Base-by-base conservation (phyloP, 2,888 invertebrate genomes). In the Sturmia bella region DNA sequence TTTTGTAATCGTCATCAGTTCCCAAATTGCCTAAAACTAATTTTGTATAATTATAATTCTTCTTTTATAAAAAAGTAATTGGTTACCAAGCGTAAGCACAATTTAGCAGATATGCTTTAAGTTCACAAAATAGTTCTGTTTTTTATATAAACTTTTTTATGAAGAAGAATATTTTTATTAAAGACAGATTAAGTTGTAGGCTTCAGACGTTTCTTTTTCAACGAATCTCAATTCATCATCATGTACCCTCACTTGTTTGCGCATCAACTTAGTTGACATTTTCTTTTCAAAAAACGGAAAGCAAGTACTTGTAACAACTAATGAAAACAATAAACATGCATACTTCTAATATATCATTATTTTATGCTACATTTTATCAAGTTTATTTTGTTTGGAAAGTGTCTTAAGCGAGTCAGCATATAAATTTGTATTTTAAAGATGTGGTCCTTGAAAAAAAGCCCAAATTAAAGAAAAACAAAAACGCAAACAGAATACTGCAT, bases 321-420 rank as follows among this genome's bases (percentile, higher is more conserved):
- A 48, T 59, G 59, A 70, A 59, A 70, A 70, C 39, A 48, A 70
- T 48, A 70, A 70, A 59, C 50, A 72, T 19, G 27, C 52, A 72
- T 19, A 41, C 52, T 61, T 27, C 39, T n/a, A 70, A 32, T 24
- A n/a, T n/a, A n/a, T 56, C 43, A 69, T 45, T 56, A 3, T 32
- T 56, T 45, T 43, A 56, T 69, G 2, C 27, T 43, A 19, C 32
- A 45, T 19, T 43, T 56, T 56, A 43, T 56, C 17, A 56, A 45
- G 2, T 57, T 57, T 37, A 7, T 32, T 21, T 17, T 48, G 5
- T 27, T 17, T 27, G 63, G 17, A 32, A 32, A 19, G n/a, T n/a
- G 0, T 13, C 9, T 32, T 12, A 17, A 32, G 13, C 27, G 63
- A 64, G 19, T 64, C 48, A 37, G 32, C 48, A 48, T 4, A 11